Conservation (phyloP, 2,797 vertebrate genomes). For the Morelia viridis region DNA sequence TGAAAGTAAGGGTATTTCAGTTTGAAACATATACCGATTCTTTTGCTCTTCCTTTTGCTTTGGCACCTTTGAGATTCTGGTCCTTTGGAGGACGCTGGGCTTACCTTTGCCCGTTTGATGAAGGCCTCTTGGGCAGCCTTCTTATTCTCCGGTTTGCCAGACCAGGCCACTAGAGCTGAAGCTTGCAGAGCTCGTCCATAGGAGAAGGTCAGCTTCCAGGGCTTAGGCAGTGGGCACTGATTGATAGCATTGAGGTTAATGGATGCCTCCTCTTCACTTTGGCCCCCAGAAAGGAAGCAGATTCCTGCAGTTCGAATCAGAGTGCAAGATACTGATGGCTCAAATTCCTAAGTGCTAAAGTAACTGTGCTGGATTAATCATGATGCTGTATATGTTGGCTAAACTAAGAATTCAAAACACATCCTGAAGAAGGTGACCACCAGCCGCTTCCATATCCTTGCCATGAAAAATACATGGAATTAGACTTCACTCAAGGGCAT, state of each 20-base stretch:
- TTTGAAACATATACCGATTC: not conserved
- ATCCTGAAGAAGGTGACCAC: not conserved
- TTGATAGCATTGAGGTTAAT: conserved; percentile 94
- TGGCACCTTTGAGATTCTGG: too few species aligned
- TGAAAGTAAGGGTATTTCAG: not conserved
- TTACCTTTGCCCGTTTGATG: conserved; percentile 86
- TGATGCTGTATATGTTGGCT: not conserved
- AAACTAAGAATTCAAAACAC: not conserved
- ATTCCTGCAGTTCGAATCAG: conserved; percentile 78
- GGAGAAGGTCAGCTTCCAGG: conserved; percentile 96
- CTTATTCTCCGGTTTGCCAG: conserved; percentile 86
- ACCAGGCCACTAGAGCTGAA: conserved; percentile 89
- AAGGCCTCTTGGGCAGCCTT: conserved; percentile 88
- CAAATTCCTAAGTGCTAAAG: not conserved
- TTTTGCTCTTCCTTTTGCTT: too few species aligned
- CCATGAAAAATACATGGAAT: not conserved
- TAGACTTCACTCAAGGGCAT: not conserved
- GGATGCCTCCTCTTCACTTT: conserved; percentile 97
- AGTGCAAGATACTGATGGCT: not conserved
- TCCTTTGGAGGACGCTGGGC: not conserved
- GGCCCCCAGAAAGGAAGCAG: conserved; percentile 96
- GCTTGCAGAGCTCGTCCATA: conserved; percentile 96
- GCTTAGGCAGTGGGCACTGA: conserved; percentile 82
- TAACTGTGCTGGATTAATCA: not conserved
- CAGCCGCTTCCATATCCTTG: not conserved